Conservation (phyloP, 2,113 vertebrate species). For the Zapus hudsonius region DNA sequence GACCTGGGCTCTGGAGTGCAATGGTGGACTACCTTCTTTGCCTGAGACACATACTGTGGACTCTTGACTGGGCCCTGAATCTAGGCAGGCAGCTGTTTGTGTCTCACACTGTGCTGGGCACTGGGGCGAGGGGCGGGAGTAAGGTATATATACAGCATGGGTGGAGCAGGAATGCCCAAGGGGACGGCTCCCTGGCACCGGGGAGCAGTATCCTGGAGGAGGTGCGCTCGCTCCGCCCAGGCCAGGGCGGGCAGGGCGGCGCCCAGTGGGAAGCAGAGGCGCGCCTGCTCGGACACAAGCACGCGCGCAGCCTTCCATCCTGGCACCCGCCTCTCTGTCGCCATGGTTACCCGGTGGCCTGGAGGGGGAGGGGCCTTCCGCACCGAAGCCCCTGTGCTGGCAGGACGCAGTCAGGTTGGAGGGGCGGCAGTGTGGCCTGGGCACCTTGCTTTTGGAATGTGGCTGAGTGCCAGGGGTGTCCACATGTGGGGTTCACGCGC, state of each 20-base stretch:
- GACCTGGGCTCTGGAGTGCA: background rate
- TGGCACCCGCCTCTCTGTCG: constrained; percentile 9
- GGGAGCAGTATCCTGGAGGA: background rate
- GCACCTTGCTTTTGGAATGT: background rate
- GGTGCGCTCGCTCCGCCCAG: background rate
- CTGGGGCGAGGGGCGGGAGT: background rate
- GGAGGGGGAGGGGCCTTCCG: constrained; percentile 20
- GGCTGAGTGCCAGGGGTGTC: background rate
- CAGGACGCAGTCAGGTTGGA: background rate
- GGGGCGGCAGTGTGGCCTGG: background rate
- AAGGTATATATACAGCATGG: fast-evolving
- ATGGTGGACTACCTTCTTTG: background rate
- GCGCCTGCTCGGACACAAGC: background rate
- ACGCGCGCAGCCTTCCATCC: background rate
- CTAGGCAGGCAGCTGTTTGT: background rate
- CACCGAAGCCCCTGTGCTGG: background rate
- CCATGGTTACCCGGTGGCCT: constrained; percentile 73
- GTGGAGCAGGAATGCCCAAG: background rate
- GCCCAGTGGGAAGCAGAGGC: background rate
- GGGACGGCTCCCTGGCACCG: background rate
- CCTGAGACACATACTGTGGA: background rate
- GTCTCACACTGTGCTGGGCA: background rate
- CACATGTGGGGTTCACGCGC: background rate
- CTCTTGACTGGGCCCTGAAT: fast-evolving
- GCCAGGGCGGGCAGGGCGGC: background rate